Percentiles rank a stretch among this genome's conserved stretches.
These are phyloP conservation scores for Lepidonotus clava DNA, from an alignment of 2,888 invertebrate species.

Conservation along the genomic window DNA sequence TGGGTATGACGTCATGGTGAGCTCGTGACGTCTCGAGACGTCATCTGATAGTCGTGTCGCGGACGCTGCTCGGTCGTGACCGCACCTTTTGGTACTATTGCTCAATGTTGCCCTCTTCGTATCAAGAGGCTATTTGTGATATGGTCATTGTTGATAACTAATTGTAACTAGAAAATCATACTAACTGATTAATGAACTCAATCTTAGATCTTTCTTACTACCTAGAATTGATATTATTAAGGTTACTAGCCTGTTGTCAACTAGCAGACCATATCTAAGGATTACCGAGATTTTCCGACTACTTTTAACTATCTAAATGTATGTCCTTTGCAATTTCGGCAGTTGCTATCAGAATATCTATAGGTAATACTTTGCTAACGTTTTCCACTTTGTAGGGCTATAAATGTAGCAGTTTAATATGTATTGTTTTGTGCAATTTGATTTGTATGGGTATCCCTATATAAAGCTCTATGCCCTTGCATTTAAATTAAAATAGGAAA, in stretches of 20 bases:
- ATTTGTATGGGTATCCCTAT: background rate
- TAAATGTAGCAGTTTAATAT: slow-evolving; percentile 38
- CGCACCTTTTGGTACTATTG: slow-evolving; percentile 27
- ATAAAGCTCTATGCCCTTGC: slow-evolving; percentile 29
- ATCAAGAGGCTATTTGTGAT: slow-evolving; percentile 6
- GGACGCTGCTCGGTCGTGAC: background rate
- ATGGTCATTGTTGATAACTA: slow-evolving; percentile 45
- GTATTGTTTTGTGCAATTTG: slow-evolving; percentile 31
- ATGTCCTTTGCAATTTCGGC: slow-evolving; percentile 38
- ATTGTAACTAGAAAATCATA: slow-evolving; percentile 26
- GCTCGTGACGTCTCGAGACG: too few species aligned
- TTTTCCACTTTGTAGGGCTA: slow-evolving; percentile 9
- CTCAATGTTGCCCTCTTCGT: slow-evolving; percentile 19
- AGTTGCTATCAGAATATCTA: slow-evolving; percentile 41
- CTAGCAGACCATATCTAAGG: slow-evolving; percentile 37
- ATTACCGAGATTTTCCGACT: slow-evolving; percentile 13
- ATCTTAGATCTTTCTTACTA: slow-evolving; percentile 19
- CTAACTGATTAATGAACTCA: slow-evolving; percentile 13
- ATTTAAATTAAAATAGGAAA: background rate
- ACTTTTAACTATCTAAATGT: slow-evolving; percentile 38
- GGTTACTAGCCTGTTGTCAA: slow-evolving; percentile 21
- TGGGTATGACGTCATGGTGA: too few species aligned
- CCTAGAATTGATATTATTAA: slow-evolving; percentile 39
- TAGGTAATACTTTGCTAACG: slow-evolving; percentile 37
- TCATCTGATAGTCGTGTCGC: background rate